Evolutionary conservation across 1,140 invertebrate species (phyloP).

Genomic region (Drosophila prosaltans): DNA sequence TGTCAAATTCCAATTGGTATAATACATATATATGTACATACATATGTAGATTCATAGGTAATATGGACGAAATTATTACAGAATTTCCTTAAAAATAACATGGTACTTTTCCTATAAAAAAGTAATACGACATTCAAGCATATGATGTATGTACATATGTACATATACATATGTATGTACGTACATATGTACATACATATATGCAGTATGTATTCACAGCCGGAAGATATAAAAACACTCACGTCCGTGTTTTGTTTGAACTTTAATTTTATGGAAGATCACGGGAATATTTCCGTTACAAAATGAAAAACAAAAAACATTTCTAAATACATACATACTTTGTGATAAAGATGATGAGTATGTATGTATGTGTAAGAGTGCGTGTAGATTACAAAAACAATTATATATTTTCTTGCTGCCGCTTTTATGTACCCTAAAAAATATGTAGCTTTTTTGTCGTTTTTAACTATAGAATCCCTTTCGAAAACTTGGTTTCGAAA

Average conservation of each 20-base stretch:
- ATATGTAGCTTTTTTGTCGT: no score
- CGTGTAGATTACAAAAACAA: slow-evolving; percentile 26
- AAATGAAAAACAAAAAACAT: slow-evolving; percentile 18
- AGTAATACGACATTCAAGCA: no score
- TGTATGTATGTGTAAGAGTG: neutral
- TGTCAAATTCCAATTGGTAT: no score
- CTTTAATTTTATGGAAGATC: slow-evolving; percentile 58
- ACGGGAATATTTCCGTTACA: slow-evolving; percentile 53
- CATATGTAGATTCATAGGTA: no score
- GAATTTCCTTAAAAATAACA: no score
- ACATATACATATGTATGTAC: neutral
- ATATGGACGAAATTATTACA: no score
- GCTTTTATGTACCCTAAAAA: neutral
- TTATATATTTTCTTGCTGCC: neutral
- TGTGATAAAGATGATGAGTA: slow-evolving; percentile 7
- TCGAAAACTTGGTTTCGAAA: no score
- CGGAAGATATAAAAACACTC: slow-evolving; percentile 28
- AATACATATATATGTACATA: no score
- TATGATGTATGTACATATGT: no score
- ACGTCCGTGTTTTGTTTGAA: slow-evolving; percentile 33
- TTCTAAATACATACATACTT: slow-evolving; percentile 26
- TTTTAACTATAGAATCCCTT: no score
- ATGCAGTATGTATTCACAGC: slow-evolving; percentile 2
- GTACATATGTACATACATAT: neutral
- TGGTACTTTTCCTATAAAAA: no score